Base-by-base conservation (phyloP, 1,140 invertebrate genomes). In the Calliphora vicina region DNA sequence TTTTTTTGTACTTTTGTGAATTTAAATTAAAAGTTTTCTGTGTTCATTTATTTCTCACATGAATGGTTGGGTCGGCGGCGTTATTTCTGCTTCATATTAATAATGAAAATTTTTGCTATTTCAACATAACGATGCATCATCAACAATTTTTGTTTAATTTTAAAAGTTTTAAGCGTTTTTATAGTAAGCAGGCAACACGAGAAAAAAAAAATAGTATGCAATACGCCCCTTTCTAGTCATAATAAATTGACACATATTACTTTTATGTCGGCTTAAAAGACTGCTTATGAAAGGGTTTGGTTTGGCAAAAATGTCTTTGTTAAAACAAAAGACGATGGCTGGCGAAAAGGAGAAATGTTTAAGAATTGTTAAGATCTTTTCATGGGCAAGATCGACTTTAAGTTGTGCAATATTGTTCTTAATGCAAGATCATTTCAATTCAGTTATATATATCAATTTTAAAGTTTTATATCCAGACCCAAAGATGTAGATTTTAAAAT, bases 191-290 rank as follows among this genome's bases (percentile, higher is more conserved):
- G 35, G 6, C 35, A 35, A 3, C 15, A 57, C 2, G 50, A n/a
- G 5, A 57, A 25, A 10, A 67, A 0, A 67, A 67, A 67, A 67
- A 67, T 67, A 67, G 50, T 57, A n/a, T 57, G 50, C 17, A 76
- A 35, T 35, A 92, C 91, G 87, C 87, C 87, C 86, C 87, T 88
- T 88, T 88, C 87, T 82, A 86, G 86, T 88, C 87, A 84, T 83
- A 86, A 86, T 85, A 88, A 88, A 88, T 88, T 88, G 87, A 88
- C 87, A 88, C 88, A 88, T 88, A 87, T 85, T 82, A 82, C 81
- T 74, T 84, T 80, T 84, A 83, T 84, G 57, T 80, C 84, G 85
- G 29, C 83, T 71, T 50, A 83, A 86, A 85, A 25, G 61, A 23
- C 35, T 20, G 35, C 74, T 43, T 78, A 78, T 78, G 35, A 78